Evolutionary conservation across 2,888 invertebrate genomes (phyloP).

Genomic region (Hydraecia micacea): DNA sequence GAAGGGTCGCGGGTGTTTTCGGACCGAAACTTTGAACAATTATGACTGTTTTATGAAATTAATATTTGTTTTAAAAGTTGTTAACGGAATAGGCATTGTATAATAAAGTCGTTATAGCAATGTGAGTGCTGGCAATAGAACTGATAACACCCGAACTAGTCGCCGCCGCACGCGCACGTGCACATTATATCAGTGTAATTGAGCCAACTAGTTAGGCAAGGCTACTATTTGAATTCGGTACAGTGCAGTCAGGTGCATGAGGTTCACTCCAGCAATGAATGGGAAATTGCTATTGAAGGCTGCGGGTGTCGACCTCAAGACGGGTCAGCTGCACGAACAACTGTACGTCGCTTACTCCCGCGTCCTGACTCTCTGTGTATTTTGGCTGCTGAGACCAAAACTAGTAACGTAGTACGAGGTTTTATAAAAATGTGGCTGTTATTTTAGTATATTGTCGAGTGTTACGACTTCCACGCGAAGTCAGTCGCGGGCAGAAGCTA

Average conservation of each 20-base stretch:
- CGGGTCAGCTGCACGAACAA: no score
- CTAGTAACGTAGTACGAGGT: no score
- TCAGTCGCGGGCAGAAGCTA: background rate
- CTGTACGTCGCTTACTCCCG: no score
- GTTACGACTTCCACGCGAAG: background rate
- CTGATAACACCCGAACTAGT: slow-evolving; percentile 1
- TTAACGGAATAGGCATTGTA: slow-evolving; percentile 6
- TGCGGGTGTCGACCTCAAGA: no score
- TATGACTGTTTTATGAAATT: slow-evolving; percentile 25
- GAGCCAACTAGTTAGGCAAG: background rate
- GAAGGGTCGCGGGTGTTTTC: background rate
- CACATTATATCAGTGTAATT: background rate
- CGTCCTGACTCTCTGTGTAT: no score
- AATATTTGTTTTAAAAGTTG: slow-evolving; percentile 23
- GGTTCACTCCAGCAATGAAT: background rate
- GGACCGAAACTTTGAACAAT: slow-evolving; percentile 13
- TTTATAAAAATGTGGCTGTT: no score
- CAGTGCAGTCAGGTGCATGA: background rate
- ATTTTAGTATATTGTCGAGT: background rate
- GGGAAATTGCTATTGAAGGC: no score
- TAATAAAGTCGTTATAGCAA: background rate
- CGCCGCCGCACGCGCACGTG: background rate
- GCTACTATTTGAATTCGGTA: background rate
- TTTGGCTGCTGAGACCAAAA: no score
- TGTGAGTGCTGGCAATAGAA: background rate